phyloP scores from a whole-genome alignment of 2,113 vertebrate genomes.

The Etia nguti region DNA sequence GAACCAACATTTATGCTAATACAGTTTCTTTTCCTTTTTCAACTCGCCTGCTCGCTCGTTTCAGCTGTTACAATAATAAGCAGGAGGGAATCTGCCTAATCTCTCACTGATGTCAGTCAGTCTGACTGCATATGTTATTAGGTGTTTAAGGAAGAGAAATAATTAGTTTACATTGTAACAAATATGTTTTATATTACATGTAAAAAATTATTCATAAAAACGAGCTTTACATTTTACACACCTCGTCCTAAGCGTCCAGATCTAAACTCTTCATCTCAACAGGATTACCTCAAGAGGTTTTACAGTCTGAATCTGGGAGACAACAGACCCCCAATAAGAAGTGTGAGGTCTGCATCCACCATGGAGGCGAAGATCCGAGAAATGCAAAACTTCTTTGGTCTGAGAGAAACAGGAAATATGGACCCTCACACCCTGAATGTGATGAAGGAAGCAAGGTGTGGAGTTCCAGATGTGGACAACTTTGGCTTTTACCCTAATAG shows the following conservation, averaged over 20 bases:
- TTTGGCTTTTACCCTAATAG: constrained; percentile 40
- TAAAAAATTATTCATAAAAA: background rate
- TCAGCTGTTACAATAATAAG: background rate
- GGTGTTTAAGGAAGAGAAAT: background rate
- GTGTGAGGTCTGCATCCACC: background rate
- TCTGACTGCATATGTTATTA: background rate
- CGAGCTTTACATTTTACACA: background rate
- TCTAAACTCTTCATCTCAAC: background rate
- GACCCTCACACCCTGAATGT: constrained; percentile 36
- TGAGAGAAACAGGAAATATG: constrained; percentile 46
- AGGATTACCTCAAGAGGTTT: constrained; percentile 51
- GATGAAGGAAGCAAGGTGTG: constrained; percentile 55
- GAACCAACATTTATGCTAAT: background rate
- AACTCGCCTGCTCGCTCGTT: background rate
- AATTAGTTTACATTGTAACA: background rate
- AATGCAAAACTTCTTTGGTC: constrained; percentile 62
- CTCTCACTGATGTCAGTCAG: no score
- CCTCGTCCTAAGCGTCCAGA: background rate
- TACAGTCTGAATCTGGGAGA: constrained; percentile 7
- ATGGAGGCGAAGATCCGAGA: constrained; percentile 47
- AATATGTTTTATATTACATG: background rate
- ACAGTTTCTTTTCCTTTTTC: background rate
- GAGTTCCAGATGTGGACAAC: constrained; percentile 62
- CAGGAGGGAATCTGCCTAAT: background rate
- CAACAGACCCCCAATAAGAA: background rate